Evolutionary conservation across 2,113 vertebrate genomes (phyloP), one percentile per base, ranked within the genome.

Genomic region (Oostethus manadensis): DNA sequence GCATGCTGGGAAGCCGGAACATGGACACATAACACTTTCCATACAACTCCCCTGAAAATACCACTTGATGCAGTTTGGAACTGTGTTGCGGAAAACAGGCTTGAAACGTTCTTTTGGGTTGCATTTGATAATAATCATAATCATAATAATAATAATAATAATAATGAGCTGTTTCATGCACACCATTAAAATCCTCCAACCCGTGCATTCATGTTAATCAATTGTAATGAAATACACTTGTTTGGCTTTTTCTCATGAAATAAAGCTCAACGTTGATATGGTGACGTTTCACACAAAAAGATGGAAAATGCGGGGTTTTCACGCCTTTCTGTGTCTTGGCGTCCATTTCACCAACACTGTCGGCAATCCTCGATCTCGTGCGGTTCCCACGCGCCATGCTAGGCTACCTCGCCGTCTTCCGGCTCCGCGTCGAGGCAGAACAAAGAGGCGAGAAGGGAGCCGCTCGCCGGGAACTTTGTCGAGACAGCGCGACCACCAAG

Each of bases 401-500:
- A 68, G 59, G 68, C 83, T 78, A 58, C 76, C 53, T 58, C 66
- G 44, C 58, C 62, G 62, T 47, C 78, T 29, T n/a, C 68, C 82
- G 33, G 66, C 35, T 55, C 53, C 10, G 53, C 53, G 77, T 70
- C 66, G 17, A 66, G 56, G 18, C 76, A 84, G 84, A 88, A 88
- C 86, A 88, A 88, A 88, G 86, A 82, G 16, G 53, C 53, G 76
- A 63, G 79, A 53, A 49, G 35, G n/a, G 64, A 80, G 63, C 75
- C 69, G 62, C 81, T 85, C 84, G 59, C 81, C 78, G 59, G 60
- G 63, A 88, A 88, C 86, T 86, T 86, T 81, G 79, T 78, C 76
- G 57, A 66, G 54, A 65, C 76, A 73, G 56, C 64, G 46, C 71
- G 33, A 67, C 58, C 68, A 58, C 14, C 48, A 73, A 79, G 66